phyloP scores from a whole-genome alignment of 2,888 invertebrate species.

The Idaea aversata region DNA sequence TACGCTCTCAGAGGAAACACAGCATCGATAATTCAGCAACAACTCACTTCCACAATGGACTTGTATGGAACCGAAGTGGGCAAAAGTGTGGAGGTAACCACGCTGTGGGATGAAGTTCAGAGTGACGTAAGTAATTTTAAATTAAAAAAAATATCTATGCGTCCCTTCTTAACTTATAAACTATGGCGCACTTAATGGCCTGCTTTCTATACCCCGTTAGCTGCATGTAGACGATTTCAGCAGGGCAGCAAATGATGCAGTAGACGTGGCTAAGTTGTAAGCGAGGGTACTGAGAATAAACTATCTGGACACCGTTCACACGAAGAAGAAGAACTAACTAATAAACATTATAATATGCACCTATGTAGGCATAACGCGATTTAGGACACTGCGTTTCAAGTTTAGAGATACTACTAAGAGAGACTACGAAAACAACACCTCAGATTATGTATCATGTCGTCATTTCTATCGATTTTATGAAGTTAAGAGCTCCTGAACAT shows the following conservation, averaged over 20 bases:
- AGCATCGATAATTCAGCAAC: conserved; percentile 67
- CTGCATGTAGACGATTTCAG: no score
- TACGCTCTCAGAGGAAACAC: conserved; percentile 82
- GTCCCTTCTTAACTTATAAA: neutral
- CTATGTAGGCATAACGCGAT: no score
- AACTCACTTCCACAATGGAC: conserved; percentile 74
- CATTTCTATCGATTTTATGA: neutral
- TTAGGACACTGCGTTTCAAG: no score
- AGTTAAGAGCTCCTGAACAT: neutral
- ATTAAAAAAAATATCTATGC: neutral
- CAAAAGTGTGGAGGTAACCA: conserved; percentile 57
- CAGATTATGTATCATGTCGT: neutral
- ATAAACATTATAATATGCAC: no score
- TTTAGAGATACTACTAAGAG: no score
- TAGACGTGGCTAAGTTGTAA: no score
- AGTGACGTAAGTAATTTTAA: conserved; percentile 60
- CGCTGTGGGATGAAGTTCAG: conserved; percentile 84
- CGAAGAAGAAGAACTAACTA: no score
- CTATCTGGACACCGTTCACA: no score
- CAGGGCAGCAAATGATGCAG: no score
- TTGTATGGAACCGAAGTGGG: conserved; percentile 53
- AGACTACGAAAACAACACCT: neutral
- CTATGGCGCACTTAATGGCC: neutral
- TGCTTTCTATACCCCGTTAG: neutral
- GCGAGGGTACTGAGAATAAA: no score